Evolutionary conservation across 2,113 vertebrate genomes (phyloP).

Genomic region (Saguinus imperator): DNA sequence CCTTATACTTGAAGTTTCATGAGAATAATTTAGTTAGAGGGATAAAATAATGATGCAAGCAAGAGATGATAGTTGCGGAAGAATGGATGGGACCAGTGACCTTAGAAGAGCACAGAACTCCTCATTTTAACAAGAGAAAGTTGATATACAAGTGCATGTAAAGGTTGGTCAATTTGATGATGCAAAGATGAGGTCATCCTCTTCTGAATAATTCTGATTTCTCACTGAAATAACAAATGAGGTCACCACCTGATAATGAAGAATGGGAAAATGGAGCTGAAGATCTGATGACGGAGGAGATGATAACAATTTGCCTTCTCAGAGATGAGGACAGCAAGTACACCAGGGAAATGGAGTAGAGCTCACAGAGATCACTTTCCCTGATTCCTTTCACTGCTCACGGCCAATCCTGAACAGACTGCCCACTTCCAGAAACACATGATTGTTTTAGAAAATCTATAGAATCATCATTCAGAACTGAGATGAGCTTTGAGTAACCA

Average conservation of each 20-base stretch:
- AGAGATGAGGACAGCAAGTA: slow-evolving; percentile 6
- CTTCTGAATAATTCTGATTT: slow-evolving; percentile 54
- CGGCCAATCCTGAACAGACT: background rate
- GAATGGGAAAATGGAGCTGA: slow-evolving; percentile 61
- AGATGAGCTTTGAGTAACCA: background rate
- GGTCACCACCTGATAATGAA: slow-evolving; percentile 67
- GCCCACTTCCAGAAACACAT: background rate
- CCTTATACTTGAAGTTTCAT: background rate
- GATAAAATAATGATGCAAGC: background rate
- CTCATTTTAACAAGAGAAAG: background rate
- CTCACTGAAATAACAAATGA: slow-evolving; percentile 61
- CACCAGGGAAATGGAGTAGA: background rate
- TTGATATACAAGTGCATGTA: background rate
- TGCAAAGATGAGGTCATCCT: slow-evolving; percentile 63
- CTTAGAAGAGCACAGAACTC: background rate
- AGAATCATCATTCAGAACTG: background rate
- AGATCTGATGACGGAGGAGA: slow-evolving; percentile 68
- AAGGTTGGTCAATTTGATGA: background rate
- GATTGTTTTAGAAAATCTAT: background rate
- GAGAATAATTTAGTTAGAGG: background rate
- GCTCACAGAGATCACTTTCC: background rate
- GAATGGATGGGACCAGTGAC: background rate
- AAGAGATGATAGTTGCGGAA: background rate
- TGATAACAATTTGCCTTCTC: slow-evolving; percentile 61
- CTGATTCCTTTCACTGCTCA: background rate